phyloP scores from a whole-genome alignment of 2,113 vertebrate species.

The Todiramphus chloris region DNA sequence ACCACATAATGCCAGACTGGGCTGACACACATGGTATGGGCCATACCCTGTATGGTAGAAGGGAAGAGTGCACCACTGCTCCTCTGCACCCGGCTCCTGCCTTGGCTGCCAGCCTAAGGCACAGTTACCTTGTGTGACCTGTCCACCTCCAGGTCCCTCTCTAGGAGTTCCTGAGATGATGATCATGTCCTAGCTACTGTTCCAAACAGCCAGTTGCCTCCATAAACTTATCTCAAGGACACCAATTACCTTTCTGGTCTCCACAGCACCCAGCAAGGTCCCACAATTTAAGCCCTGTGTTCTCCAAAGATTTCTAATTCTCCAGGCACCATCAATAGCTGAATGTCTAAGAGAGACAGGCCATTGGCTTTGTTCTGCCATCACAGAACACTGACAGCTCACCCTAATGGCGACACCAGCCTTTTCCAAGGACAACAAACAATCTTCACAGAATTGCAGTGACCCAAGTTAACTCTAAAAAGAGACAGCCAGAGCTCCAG shows the following conservation, averaged over 20 bases:
- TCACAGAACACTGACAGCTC: accelerated
- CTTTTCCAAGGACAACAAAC: background rate
- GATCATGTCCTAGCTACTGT: background rate
- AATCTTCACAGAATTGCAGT: background rate
- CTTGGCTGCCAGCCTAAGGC: no score
- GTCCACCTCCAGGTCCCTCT: background rate
- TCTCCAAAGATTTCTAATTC: background rate
- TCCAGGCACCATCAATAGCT: background rate
- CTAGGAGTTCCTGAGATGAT: background rate
- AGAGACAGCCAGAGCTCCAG: background rate
- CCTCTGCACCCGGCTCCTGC: accelerated
- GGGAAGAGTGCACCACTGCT: background rate
- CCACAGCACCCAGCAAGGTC: background rate
- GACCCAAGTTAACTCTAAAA: background rate
- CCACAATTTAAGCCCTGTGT: accelerated
- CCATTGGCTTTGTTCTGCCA: background rate
- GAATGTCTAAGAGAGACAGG: background rate
- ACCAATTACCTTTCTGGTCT: background rate
- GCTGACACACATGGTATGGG: accelerated
- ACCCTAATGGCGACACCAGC: background rate
- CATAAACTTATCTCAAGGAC: background rate
- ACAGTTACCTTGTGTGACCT: accelerated
- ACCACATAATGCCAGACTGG: accelerated
- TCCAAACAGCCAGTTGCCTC: background rate
- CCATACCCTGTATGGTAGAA: accelerated